phyloP scores from a whole-genome alignment of 2,797 vertebrate genomes.

The Pipistrellus nathusii region DNA sequence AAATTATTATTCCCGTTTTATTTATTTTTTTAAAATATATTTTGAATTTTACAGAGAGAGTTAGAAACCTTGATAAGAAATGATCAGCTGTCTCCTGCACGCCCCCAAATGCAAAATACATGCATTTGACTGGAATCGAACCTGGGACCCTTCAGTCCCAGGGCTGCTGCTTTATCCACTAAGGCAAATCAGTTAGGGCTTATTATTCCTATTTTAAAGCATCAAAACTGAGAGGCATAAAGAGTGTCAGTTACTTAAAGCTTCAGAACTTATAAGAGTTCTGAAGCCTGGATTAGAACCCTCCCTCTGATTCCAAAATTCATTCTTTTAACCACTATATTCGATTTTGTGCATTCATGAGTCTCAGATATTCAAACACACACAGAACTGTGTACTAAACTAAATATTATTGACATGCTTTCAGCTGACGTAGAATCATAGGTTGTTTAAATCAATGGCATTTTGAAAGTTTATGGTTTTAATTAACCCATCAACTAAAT shows the following conservation, averaged over 20 bases:
- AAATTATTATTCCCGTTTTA: conserved; percentile 39
- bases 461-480: conserved; percentile 48
- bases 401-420: not conserved
- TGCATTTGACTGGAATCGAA: no score
- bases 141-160: no score
- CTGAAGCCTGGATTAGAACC: not conserved
- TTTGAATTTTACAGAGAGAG: no score
- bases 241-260: not conserved
- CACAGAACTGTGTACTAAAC: not conserved
- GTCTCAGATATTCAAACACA: not conserved
- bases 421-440: not conserved
- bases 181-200: not conserved
- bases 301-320: not conserved
- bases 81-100: no score
- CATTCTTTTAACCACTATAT: not conserved
- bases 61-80: no score
- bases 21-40: no score
- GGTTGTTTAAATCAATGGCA: not conserved
- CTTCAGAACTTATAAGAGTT: not conserved
- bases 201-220: conserved; percentile 3
- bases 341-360: not conserved
- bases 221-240: not conserved
- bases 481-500: conserved; percentile 15
- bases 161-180: no score
- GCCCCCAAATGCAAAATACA: no score